phyloP scores from a whole-genome alignment of 1,140 invertebrate genomes.

The Neodiprion virginianus region DNA sequence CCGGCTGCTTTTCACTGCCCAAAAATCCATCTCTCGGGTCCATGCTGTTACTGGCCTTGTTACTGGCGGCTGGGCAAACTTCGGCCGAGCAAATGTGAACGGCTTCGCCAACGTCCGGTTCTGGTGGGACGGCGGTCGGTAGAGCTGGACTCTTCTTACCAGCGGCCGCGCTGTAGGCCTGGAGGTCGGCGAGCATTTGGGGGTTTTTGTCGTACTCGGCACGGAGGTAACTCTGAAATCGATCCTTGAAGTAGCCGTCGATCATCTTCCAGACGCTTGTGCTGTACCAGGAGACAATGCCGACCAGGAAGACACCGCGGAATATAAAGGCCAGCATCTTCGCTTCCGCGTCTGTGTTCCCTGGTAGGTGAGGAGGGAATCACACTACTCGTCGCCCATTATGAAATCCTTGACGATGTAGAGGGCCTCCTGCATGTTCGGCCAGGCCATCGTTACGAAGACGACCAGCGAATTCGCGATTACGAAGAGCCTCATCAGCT shows the following conservation, averaged over 20 bases:
- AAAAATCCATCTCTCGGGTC: slow-evolving; percentile 3
- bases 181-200: slow-evolving; percentile 38
- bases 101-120: neutral
- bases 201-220: slow-evolving; percentile 56
- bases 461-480: slow-evolving; percentile 65
- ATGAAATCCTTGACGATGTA: slow-evolving; percentile 55
- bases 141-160: neutral
- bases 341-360: neutral
- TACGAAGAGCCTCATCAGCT: slow-evolving; percentile 68
- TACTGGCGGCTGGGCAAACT: neutral
- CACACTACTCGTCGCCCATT: slow-evolving; percentile 39
- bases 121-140: neutral
- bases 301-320: slow-evolving; percentile 56
- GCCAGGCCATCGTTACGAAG: slow-evolving; percentile 65
- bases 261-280: slow-evolving; percentile 61
- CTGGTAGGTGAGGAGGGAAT: neutral
- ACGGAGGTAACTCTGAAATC: slow-evolving; percentile 59
- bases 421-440: slow-evolving; percentile 59
- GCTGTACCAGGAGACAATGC: slow-evolving; percentile 62
- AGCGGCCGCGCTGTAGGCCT: neutral
- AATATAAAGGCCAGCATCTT: slow-evolving; percentile 55
- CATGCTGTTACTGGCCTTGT: neutral
- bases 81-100: neutral
- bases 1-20: slow-evolving; percentile 6
- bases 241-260: slow-evolving; percentile 62